Base-by-base conservation (phyloP, 2,888 invertebrate species). In the Drosophila phalerata region DNA sequence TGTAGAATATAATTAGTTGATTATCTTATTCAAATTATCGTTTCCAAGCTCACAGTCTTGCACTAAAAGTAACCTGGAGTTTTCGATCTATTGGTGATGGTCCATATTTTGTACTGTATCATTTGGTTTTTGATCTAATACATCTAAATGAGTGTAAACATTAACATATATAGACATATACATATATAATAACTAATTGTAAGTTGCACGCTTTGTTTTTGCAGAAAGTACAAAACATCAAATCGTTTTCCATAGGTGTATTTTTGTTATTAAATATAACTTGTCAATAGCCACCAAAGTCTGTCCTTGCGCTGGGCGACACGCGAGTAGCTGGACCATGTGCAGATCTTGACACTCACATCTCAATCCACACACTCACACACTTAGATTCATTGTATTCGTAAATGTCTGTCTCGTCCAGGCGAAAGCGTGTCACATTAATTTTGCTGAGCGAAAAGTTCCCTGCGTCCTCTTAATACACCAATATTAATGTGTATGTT, bases 391-490 rank as follows among this genome's bases (percentile, higher is more conserved):
- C 47, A 57, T 57, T 40, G 49, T 57, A 57, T 58, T 42, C 53
- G 69, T 70, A 72, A 57, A 69, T 60, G 65, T 73, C 76, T 78
- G 82, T 34, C 47, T 67, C 64, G 75, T 73, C 69, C 91, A 90
- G 84, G 66, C 79, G 91, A 91, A 91, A 92, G 80, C 88, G 92
- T 92, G 93, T 92, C 92, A 93, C 92, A 92, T 92, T 89, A 92
- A 92, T 93, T 93, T 92, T 93, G 92, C 91, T 93, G 93, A 93
- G 92, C 92, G 92, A 89, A 91, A 89, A 91, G 90, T 92, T 90
- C 92, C 93, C 92, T 93, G 92, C 91, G 82, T 82, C 74, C 34
- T 19, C 17, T 66, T 22, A 19, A 62, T 40, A 43, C 43, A 37
- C 49, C 43, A 47, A 53, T 22, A 25, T 53, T 8, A 51, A 42